Evolutionary conservation across 2,113 vertebrate genomes (phyloP).

Genomic region (Corvus cornix): DNA sequence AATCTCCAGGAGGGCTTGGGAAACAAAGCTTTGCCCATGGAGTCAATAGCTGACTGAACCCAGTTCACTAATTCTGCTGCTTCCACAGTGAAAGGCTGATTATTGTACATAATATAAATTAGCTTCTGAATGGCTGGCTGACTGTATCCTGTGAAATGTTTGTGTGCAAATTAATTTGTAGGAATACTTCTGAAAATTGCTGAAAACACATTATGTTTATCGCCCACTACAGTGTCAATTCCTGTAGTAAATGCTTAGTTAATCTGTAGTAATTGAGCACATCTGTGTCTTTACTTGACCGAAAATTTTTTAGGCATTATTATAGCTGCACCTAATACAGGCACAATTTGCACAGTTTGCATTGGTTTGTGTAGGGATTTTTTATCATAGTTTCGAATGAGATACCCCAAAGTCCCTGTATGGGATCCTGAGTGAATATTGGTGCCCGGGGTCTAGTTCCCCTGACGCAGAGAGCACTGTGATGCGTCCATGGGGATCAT

Average conservation of each 20-base stretch:
- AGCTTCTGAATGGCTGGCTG: background rate
- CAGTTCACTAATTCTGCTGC: background rate
- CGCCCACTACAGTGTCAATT: background rate
- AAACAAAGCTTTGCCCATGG: background rate
- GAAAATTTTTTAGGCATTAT: background rate
- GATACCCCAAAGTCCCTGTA: background rate
- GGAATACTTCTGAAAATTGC: background rate
- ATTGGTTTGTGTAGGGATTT: background rate
- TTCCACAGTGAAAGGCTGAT: background rate
- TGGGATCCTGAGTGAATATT: background rate
- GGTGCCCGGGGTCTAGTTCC: background rate
- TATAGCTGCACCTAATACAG: background rate
- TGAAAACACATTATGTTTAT: background rate
- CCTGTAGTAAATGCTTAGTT: background rate
- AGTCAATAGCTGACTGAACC: background rate
- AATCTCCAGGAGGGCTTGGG: background rate
- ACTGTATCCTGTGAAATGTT: background rate
- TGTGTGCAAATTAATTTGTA: background rate
- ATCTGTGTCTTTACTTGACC: background rate
- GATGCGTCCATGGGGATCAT: rapidly evolving
- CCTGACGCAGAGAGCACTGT: background rate
- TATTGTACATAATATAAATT: background rate
- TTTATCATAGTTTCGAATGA: background rate
- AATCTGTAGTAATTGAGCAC: background rate
- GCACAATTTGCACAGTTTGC: background rate